Evolutionary conservation across 2,113 vertebrate species (phyloP).

Genomic region (Lycaon pictus): DNA sequence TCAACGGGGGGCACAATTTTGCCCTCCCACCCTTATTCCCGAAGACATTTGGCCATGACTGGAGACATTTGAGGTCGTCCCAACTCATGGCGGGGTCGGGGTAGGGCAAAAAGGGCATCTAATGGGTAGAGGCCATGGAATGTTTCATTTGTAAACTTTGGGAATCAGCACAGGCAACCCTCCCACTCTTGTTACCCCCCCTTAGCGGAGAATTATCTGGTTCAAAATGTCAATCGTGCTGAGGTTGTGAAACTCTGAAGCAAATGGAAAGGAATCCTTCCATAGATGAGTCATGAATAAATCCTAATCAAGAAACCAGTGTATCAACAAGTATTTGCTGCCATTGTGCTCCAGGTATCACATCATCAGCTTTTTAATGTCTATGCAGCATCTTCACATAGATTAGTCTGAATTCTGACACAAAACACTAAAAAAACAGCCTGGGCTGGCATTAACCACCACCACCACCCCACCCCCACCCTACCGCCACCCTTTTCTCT

Average conservation of each 20-base stretch:
- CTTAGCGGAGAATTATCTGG: background rate
- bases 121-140: background rate
- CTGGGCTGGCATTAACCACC: background rate
- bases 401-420: conserved; percentile 16
- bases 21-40: accelerated
- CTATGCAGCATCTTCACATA: background rate
- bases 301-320: conserved; percentile 60
- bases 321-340: background rate
- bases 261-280: conserved; percentile 61
- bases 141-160: conserved; percentile 4
- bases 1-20: background rate
- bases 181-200: background rate
- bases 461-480: too few species aligned
- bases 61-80: background rate
- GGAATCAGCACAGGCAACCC: background rate
- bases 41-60: background rate
- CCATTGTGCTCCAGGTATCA: background rate
- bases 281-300: conserved; percentile 35
- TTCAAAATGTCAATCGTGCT: background rate
- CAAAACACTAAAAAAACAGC: background rate
- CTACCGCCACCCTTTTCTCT: background rate
- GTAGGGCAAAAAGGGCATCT: background rate
- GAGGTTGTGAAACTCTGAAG: conserved; percentile 29
- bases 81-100: background rate
- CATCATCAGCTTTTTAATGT: background rate